Evolutionary conservation across 2,888 invertebrate species (phyloP).

Genomic region (Ophion slaviceki): DNA sequence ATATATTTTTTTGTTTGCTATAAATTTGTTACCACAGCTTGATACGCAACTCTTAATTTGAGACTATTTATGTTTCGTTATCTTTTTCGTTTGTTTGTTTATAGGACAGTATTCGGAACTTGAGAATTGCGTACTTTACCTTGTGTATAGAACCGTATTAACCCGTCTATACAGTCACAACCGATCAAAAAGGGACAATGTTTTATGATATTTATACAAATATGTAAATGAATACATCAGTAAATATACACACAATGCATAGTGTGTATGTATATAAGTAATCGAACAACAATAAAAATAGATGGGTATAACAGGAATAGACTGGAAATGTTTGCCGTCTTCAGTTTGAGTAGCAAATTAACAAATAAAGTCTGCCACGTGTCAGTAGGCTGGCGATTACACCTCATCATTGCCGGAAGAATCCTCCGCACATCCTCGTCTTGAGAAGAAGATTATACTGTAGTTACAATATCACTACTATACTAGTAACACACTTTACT

Average conservation of each 20-base stretch:
- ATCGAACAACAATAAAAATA: background rate
- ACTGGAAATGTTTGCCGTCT: conserved; percentile 7
- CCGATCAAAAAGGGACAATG: too few relatives aligned
- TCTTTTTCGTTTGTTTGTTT: background rate
- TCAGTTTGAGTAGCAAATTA: conserved; percentile 37
- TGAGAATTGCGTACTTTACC: background rate
- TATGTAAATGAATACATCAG: too few relatives aligned
- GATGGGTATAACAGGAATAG: background rate
- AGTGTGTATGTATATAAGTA: background rate
- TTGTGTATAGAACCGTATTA: too few relatives aligned
- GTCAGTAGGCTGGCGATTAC: conserved; percentile 43
- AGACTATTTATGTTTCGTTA: background rate
- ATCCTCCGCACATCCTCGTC: conserved; percentile 69
- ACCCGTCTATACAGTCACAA: too few relatives aligned
- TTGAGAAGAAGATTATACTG: conserved; percentile 59
- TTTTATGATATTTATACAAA: too few relatives aligned
- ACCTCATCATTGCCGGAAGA: conserved; percentile 70
- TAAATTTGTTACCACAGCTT: background rate
- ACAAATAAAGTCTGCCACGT: conserved; percentile 45
- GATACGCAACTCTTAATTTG: background rate
- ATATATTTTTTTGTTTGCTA: background rate
- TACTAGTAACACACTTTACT: conserved; percentile 36
- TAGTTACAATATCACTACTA: conserved; percentile 30
- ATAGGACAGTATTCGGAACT: background rate
- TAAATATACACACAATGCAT: too few relatives aligned